phyloP scores from a whole-genome alignment of 2,113 vertebrate genomes.

The Gobio gobio region DNA sequence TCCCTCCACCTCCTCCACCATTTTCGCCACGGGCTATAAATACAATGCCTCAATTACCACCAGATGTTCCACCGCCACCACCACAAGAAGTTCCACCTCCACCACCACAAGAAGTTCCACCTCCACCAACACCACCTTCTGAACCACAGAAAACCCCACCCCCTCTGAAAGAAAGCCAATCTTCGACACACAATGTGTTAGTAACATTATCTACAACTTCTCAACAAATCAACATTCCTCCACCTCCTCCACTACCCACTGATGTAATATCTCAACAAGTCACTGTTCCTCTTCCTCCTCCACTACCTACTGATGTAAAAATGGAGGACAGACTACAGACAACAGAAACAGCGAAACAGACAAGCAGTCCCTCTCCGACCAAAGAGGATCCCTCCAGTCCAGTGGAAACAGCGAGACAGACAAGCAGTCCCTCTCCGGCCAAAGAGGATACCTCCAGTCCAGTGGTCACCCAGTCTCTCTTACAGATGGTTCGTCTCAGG shows the following conservation, averaged over 20 bases:
- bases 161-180: constrained; percentile 33
- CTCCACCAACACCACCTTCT: constrained; percentile 1
- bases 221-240: constrained; percentile 46
- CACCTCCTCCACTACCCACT: constrained; percentile 42
- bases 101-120: constrained; percentile 52
- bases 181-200: constrained; percentile 42
- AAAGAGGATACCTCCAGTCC: constrained; percentile 76
- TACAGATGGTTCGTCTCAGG: constrained; percentile 87
- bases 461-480: constrained; percentile 81
- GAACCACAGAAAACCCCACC: constrained; percentile 29
- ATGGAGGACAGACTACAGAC: constrained; percentile 44
- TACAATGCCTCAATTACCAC: constrained; percentile 11
- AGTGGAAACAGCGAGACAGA: no score
- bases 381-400: constrained; percentile 76
- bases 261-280: constrained; percentile 34
- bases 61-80: constrained; percentile 37
- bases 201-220: constrained; percentile 44
- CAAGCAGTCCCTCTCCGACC: constrained; percentile 6
- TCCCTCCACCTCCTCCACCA: constrained; percentile 68
- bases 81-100: constrained; percentile 46
- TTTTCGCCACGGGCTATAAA: constrained; percentile 52
- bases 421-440: not conserved
- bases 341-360: constrained; percentile 63
- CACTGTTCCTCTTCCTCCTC: constrained; percentile 34
- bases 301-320: constrained; percentile 45